Percentiles rank a stretch among this genome's conserved stretches.
Evolutionary conservation across 2,113 vertebrate species (phyloP).

Genomic region (Ptilonorhynchus violaceus): DNA sequence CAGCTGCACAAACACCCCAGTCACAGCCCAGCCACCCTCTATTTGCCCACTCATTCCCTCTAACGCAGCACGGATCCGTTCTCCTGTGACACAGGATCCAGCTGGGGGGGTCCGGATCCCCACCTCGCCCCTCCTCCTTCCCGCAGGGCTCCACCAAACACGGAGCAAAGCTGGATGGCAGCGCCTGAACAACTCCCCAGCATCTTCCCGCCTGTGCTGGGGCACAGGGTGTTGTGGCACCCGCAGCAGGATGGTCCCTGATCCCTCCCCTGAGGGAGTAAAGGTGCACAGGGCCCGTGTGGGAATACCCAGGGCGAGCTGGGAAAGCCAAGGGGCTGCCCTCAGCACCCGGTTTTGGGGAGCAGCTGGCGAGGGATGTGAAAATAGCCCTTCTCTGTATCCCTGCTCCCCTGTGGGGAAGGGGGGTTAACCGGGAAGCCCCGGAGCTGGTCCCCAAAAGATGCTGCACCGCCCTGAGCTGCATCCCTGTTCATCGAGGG

Average conservation of each 20-base stretch:
- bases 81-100: not conserved
- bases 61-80: not conserved
- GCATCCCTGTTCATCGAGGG: not conserved
- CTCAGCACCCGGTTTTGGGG: not conserved
- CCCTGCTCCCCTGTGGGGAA: too few species aligned
- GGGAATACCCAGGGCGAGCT: not conserved
- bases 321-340: not conserved
- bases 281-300: accelerated
- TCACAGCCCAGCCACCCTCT: not conserved
- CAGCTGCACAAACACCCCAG: constrained; percentile 25
- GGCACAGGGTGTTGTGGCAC: not conserved
- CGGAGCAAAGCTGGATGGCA: constrained; percentile 37
- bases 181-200: not conserved
- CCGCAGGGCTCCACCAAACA: not conserved
- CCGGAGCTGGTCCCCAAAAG: not conserved
- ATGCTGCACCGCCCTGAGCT: not conserved
- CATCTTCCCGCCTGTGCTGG: not conserved
- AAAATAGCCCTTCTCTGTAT: not conserved
- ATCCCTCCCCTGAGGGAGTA: accelerated
- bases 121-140: not conserved
- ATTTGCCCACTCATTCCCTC: constrained; percentile 29
- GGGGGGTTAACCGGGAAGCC: too few species aligned
- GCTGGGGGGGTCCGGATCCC: not conserved
- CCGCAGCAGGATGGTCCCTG: accelerated
- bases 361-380: not conserved